Evolutionary conservation across 1,140 invertebrate genomes (phyloP).

Genomic region (Drosophila gunungcola): DNA sequence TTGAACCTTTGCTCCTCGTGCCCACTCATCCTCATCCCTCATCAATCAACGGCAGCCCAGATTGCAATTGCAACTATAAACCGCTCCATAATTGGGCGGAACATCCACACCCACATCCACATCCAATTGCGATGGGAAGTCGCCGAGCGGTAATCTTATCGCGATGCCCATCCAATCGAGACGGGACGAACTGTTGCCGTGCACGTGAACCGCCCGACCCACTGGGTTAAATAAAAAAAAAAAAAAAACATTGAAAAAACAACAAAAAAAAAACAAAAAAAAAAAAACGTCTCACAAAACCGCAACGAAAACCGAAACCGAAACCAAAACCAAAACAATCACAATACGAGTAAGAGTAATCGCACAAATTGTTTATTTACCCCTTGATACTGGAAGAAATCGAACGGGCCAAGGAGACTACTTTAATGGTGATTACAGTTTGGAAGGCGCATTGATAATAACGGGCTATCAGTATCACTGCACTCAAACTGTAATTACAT

Average conservation of each 20-base stretch:
- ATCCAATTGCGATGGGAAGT: conserved; percentile 1
- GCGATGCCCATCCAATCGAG: conserved; percentile 21
- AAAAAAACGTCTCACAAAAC: neutral
- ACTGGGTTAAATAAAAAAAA: neutral
- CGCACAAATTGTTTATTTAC: conserved; percentile 32
- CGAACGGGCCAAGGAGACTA: conserved; percentile 5
- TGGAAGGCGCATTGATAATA: conserved; percentile 16
- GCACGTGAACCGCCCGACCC: conserved; percentile 30
- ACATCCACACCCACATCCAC: conserved; percentile 1
- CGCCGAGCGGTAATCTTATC: conserved; percentile 43
- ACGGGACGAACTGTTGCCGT: conserved; percentile 20
- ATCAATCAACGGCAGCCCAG: conserved; percentile 6
- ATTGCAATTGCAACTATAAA: conserved; percentile 14
- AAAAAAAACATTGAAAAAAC: neutral
- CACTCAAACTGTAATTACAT: conserved; percentile 17
- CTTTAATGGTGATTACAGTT: conserved; percentile 33
- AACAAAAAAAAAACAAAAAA: neutral
- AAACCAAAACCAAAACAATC: conserved; percentile 22
- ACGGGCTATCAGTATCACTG: neutral
- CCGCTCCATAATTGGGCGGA: conserved; percentile 20
- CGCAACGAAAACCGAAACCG: neutral
- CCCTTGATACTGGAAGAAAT: conserved; percentile 4
- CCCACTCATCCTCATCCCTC: neutral
- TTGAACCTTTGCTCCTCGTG: neutral
- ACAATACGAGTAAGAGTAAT: conserved; percentile 9